A percentile compares a stretch with the other conserved stretches of the same genome.
These are phyloP conservation scores for Pogonocherus hispidulus DNA, from an alignment of 2,888 invertebrate genomes.

Conservation along the genomic window DNA sequence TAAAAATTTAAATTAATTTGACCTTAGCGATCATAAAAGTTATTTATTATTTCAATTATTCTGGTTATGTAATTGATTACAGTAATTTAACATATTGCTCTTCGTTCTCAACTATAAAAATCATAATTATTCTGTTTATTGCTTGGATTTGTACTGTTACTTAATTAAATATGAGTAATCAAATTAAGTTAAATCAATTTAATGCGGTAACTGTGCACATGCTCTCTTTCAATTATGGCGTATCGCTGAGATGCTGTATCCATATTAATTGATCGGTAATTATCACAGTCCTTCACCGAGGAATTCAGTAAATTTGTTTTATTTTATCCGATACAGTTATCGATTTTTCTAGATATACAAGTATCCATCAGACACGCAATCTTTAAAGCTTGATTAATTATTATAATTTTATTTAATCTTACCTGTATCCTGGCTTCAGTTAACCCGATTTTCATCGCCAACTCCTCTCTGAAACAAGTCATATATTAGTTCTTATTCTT, in stretches of 20 bases:
- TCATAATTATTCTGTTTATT: constrained; percentile 57
- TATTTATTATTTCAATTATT: constrained; percentile 41
- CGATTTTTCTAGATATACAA: constrained; percentile 18
- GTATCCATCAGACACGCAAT: constrained; percentile 29
- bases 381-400: constrained; percentile 14
- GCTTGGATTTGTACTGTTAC: constrained; percentile 53
- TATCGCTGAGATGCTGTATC: constrained; percentile 41
- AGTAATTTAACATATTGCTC: constrained; percentile 38
- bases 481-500: constrained; percentile 7
- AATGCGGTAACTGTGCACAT: constrained; percentile 40
- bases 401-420: constrained; percentile 62
- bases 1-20: constrained; percentile 42
- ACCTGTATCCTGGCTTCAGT: constrained; percentile 97
- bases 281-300: constrained; percentile 35
- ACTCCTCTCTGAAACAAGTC: constrained; percentile 86
- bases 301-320: constrained; percentile 42
- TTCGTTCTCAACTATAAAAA: constrained; percentile 41
- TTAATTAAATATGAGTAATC: constrained; percentile 57
- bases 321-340: constrained; percentile 37
- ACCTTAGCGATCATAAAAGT: constrained; percentile 39
- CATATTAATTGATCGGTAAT: constrained; percentile 44
- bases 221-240: constrained; percentile 40
- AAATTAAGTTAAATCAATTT: constrained; percentile 50
- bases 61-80: constrained; percentile 38
- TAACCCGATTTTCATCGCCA: constrained; percentile 94